Conservation (phyloP, 2,797 vertebrate genomes). For the Hydrophis major region DNA sequence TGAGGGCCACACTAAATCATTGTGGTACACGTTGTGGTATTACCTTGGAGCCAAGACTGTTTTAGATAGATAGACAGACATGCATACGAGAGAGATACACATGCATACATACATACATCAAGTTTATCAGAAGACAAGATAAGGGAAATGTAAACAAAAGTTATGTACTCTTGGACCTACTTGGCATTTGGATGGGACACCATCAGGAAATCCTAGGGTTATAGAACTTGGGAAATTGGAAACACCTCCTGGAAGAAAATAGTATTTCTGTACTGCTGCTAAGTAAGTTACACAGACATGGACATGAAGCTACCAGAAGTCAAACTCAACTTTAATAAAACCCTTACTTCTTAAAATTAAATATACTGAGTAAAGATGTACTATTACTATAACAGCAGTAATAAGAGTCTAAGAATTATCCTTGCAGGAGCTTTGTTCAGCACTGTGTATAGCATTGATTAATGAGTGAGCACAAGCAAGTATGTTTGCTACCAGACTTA, state of each 20-base stretch:
- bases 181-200: not conserved
- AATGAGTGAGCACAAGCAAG: not conserved
- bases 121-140: not conserved
- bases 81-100: too few relatives aligned
- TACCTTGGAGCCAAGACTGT: not conserved
- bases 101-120: too few relatives aligned
- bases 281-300: not conserved
- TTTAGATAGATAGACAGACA: too few relatives aligned
- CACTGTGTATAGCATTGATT: not conserved
- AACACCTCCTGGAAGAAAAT: not conserved
- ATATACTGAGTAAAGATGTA: not conserved
- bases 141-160: not conserved
- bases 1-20: not conserved
- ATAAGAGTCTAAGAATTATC: not conserved
- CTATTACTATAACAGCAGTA: not conserved
- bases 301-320: not conserved
- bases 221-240: not conserved
- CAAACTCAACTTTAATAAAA: not conserved
- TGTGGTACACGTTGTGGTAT: not conserved
- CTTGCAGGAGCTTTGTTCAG: not conserved
- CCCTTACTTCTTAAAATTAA: not conserved
- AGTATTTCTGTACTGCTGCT: not conserved
- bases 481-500: not conserved
- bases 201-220: not conserved
- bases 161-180: not conserved